Conservation (phyloP, 2,888 invertebrate genomes). For the Drosophila borborema region DNA sequence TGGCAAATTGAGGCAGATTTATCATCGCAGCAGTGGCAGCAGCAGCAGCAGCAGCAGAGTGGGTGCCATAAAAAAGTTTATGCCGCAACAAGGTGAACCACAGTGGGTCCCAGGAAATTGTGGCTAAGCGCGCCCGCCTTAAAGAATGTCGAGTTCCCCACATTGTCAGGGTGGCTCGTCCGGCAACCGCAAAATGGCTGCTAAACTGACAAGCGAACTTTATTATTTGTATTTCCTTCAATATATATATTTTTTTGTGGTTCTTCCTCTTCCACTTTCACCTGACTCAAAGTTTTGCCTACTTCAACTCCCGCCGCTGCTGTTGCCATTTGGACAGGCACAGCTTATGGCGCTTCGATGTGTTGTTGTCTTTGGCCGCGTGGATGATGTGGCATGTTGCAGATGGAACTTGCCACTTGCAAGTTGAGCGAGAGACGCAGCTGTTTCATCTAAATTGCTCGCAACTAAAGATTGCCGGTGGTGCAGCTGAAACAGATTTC, state of each 20-base stretch:
- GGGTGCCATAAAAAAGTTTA: conserved; percentile 84
- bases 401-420: conserved; percentile 44
- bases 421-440: conserved; percentile 48
- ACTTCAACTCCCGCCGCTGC: not conserved
- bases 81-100: conserved; percentile 66
- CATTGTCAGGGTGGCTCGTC: conserved; percentile 17
- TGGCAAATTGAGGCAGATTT: conserved; percentile 84
- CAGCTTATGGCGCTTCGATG: conserved; percentile 69
- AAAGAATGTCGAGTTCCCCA: conserved; percentile 41
- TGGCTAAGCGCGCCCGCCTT: conserved; percentile 59
- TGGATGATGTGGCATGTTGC: conserved; percentile 61
- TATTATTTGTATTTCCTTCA: conserved; percentile 76
- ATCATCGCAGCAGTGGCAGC: conserved; percentile 62
- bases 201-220: conserved; percentile 84
- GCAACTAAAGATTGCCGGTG: conserved; percentile 33
- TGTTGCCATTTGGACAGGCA: conserved; percentile 39
- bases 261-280: not conserved
- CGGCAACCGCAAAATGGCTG: conserved; percentile 84
- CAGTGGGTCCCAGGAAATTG: conserved; percentile 67
- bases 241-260: conserved; percentile 21
- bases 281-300: conserved; percentile 37
- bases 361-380: conserved; percentile 57
- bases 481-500: conserved; percentile 8
- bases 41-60: conserved; percentile 30
- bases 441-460: conserved; percentile 69